Conservation (phyloP, 2,113 vertebrate genomes). For the Dicaeum eximium region DNA sequence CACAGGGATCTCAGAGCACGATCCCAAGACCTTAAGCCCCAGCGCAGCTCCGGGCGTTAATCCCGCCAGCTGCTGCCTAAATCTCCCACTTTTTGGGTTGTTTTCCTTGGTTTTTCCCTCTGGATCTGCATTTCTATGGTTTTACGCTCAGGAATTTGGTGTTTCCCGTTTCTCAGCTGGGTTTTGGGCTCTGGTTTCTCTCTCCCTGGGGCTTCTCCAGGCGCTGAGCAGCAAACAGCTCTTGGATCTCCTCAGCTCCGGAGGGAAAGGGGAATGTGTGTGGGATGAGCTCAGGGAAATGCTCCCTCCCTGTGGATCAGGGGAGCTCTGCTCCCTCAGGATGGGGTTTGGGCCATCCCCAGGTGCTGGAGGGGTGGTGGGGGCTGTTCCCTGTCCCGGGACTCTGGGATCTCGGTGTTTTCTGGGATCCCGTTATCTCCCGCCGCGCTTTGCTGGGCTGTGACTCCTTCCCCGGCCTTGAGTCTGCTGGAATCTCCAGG, state of each 20-base stretch:
- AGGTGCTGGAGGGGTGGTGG: background rate
- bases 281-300: background rate
- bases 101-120: background rate
- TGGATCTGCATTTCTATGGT: background rate
- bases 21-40: background rate
- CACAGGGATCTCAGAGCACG: background rate
- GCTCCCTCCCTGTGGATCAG: background rate
- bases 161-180: background rate
- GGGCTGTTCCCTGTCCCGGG: background rate
- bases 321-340: background rate
- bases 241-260: background rate
- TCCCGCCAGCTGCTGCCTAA: conserved; percentile 33
- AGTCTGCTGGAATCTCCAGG: background rate
- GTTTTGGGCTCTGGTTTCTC: background rate
- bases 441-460: accelerated
- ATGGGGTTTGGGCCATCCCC: accelerated
- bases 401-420: background rate
- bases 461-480: background rate
- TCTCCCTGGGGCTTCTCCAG: background rate
- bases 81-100: background rate
- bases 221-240: accelerated
- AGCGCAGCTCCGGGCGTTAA: background rate
- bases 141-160: background rate
- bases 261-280: background rate
- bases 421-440: background rate